phyloP scores from a whole-genome alignment of 2,113 vertebrate genomes.

The Apeltes quadracus region DNA sequence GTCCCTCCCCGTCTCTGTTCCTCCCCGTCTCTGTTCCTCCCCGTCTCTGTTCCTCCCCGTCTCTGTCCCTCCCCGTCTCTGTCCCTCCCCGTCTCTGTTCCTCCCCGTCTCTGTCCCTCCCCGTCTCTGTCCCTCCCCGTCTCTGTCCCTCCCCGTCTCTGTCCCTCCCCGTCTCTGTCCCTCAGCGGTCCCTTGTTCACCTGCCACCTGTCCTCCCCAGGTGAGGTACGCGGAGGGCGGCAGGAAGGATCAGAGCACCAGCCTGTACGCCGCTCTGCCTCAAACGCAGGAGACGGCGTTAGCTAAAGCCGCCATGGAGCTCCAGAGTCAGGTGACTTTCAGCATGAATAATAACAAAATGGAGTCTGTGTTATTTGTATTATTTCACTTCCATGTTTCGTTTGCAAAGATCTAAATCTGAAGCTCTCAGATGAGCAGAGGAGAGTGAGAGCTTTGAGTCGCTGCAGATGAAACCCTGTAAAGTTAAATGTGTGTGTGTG shows the following conservation, averaged over 20 bases:
- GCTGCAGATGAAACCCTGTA: too few relatives aligned
- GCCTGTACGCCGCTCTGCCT: slow-evolving; percentile 64
- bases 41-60: too few relatives aligned
- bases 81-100: too few relatives aligned
- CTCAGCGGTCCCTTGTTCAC: not conserved
- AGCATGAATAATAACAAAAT: too few relatives aligned
- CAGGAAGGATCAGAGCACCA: slow-evolving; percentile 44
- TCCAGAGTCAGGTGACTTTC: slow-evolving; percentile 67
- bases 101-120: not conserved
- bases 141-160: not conserved
- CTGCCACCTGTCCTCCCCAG: slow-evolving; percentile 32
- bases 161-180: not conserved
- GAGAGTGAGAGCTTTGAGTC: too few relatives aligned
- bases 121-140: not conserved
- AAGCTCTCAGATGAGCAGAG: too few relatives aligned
- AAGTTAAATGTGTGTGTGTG: too few relatives aligned
- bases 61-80: not conserved
- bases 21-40: not conserved
- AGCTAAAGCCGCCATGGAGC: slow-evolving; percentile 54
- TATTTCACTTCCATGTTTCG: too few relatives aligned
- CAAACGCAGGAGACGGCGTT: slow-evolving; percentile 59
- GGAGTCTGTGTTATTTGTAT: too few relatives aligned
- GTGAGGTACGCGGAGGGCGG: slow-evolving; percentile 64
- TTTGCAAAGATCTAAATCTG: too few relatives aligned
- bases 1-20: not conserved